Evolutionary conservation across 1,140 invertebrate genomes (phyloP).

Genomic region (Linepithema humile): DNA sequence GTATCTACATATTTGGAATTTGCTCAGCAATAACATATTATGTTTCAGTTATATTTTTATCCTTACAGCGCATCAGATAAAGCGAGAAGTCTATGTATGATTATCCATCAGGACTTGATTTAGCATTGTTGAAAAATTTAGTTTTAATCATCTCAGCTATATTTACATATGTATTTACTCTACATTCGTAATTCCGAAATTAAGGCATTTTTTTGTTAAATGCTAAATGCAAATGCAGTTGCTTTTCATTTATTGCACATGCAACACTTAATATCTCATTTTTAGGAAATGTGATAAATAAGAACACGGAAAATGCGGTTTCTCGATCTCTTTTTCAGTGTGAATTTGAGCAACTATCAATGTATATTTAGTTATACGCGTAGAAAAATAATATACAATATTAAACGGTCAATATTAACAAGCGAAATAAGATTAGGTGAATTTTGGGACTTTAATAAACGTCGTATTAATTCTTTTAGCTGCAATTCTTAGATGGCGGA

Average conservation of each 20-base stretch:
- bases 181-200: slow-evolving; percentile 6
- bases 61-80: neutral
- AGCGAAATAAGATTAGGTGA: slow-evolving; percentile 36
- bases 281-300: slow-evolving; percentile 11
- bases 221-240: slow-evolving; percentile 19
- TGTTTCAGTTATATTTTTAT: neutral
- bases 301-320: neutral
- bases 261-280: slow-evolving; percentile 11
- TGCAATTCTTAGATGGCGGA: neutral
- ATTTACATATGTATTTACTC: slow-evolving; percentile 64
- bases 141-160: slow-evolving; percentile 58
- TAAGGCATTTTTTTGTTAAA: slow-evolving; percentile 15
- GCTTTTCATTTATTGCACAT: slow-evolving; percentile 10
- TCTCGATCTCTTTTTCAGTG: slow-evolving; percentile 7
- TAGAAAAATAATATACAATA: slow-evolving; percentile 47
- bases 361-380: slow-evolving; percentile 14
- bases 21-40: neutral
- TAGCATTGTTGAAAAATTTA: neutral
- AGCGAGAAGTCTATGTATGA: slow-evolving; percentile 15
- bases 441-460: slow-evolving; percentile 14
- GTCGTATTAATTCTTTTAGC: neutral
- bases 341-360: slow-evolving; percentile 44
- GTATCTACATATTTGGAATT: slow-evolving; percentile 12
- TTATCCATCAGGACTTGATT: neutral
- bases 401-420: slow-evolving; percentile 18